phyloP scores from a whole-genome alignment of 2,113 vertebrate species.

The Chionodraco myersi region DNA sequence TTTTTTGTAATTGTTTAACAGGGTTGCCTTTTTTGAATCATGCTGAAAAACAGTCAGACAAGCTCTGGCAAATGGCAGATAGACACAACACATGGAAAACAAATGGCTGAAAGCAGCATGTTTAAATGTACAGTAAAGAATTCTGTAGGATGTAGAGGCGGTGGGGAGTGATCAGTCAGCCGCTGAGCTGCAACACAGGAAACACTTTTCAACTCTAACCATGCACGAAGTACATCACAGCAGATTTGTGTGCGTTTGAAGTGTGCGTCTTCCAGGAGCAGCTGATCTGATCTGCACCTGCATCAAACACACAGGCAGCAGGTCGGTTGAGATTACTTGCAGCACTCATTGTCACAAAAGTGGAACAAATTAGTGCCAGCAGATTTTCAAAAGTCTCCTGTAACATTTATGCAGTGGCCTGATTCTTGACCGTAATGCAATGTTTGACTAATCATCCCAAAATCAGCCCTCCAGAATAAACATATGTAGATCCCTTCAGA shows the following conservation, averaged over 20 bases:
- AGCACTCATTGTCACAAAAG: background rate
- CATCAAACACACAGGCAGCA: slow-evolving; percentile 14
- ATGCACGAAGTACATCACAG: slow-evolving; percentile 16
- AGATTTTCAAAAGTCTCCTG: background rate
- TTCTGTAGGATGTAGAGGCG: background rate
- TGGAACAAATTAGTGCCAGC: background rate
- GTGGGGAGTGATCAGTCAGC: slow-evolving; percentile 31
- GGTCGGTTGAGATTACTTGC: background rate
- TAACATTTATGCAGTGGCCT: background rate
- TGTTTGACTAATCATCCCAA: background rate
- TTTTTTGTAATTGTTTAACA: too few species aligned
- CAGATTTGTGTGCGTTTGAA: background rate
- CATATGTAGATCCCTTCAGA: background rate
- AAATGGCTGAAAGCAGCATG: slow-evolving; percentile 14
- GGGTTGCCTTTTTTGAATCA: background rate
- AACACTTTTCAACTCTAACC: slow-evolving; percentile 33
- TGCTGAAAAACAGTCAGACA: background rate
- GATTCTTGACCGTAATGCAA: background rate
- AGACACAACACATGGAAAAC: background rate
- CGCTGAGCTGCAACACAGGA: slow-evolving; percentile 37
- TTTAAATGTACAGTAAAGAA: background rate
- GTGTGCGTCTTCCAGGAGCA: background rate
- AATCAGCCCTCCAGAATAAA: background rate
- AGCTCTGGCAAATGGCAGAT: background rate
- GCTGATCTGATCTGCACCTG: slow-evolving; percentile 34